These are phyloP conservation scores for Moxostoma hubbsi DNA, from an alignment of 2,797 vertebrate species.

Conservation along the genomic window DNA sequence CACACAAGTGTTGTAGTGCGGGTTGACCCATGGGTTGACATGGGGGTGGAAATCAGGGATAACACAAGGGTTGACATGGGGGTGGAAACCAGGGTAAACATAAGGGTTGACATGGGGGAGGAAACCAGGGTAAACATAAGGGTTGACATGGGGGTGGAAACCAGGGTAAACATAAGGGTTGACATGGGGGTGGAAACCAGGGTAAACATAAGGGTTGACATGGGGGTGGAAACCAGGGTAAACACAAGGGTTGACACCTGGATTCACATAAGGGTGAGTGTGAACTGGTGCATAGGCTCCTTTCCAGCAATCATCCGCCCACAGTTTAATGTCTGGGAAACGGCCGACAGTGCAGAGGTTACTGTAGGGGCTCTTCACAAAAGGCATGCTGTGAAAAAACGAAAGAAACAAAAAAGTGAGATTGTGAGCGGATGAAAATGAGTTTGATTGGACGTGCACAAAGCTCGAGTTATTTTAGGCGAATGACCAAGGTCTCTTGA, in stretches of 20 bases:
- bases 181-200: too few species aligned
- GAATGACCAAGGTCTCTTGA: too few species aligned
- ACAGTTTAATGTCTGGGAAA: constrained; percentile 5
- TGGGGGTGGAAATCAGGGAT: too few species aligned
- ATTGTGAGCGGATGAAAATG: background rate
- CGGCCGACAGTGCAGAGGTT: constrained; percentile 25
- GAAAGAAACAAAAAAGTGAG: background rate
- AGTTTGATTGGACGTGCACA: background rate
- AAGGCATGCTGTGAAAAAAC: constrained; percentile 18
- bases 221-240: too few species aligned
- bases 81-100: too few species aligned
- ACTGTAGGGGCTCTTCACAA: constrained; percentile 27
- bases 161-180: too few species aligned
- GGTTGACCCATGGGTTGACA: background rate
- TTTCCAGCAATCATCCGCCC: background rate
- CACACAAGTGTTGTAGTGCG: background rate
- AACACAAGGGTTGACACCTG: background rate
- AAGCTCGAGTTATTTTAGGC: too few species aligned
- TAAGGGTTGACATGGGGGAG: background rate
- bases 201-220: too few species aligned
- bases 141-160: too few species aligned
- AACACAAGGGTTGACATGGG: too few species aligned
- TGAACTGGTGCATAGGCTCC: background rate
- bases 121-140: background rate
- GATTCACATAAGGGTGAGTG: background rate